A percentile compares a stretch with the other conserved stretches of the same genome.
phyloP scores from a whole-genome alignment of 2,888 invertebrate species.

The Agrilus mali region DNA sequence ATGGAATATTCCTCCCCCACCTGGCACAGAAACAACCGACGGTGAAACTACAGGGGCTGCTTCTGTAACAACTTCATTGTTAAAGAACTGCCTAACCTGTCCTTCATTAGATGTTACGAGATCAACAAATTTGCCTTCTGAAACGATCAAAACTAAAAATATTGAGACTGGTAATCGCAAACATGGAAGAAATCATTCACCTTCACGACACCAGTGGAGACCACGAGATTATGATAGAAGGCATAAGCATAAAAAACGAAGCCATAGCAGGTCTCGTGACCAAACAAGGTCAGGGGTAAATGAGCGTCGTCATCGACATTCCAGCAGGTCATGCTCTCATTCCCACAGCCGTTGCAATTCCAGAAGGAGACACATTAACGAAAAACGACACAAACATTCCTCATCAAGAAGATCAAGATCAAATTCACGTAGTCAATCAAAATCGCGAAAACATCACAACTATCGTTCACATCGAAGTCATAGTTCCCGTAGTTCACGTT shows the following conservation, averaged over 20 bases:
- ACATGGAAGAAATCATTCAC: no score
- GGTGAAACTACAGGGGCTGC: not conserved
- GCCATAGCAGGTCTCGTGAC: not conserved
- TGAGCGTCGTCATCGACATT: constrained; percentile 10
- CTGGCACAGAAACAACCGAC: constrained; percentile 28
- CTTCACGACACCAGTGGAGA: constrained; percentile 12
- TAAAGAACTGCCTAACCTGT: constrained; percentile 1
- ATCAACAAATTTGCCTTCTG: constrained; percentile 9
- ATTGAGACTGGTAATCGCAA: no score
- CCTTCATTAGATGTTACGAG: constrained; percentile 9
- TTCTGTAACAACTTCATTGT: not conserved
- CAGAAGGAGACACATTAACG: constrained; percentile 8
- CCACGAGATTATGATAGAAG: constrained; percentile 14
- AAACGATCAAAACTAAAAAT: no score
- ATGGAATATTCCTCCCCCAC: constrained; percentile 33
- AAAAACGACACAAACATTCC: constrained; percentile 9
- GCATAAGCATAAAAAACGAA: constrained; percentile 8
- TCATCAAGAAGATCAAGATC: constrained; percentile 3
- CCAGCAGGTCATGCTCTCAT: constrained; percentile 14
- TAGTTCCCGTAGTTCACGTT: constrained; percentile 15
- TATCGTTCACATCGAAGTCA: constrained; percentile 4
- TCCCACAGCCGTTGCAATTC: constrained; percentile 9
- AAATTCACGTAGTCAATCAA: constrained; percentile 7
- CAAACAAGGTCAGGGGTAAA: not conserved
- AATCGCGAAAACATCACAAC: constrained; percentile 7